Evolutionary conservation across 2,113 vertebrate genomes (phyloP).

Genomic region (Spilogale gracilis): DNA sequence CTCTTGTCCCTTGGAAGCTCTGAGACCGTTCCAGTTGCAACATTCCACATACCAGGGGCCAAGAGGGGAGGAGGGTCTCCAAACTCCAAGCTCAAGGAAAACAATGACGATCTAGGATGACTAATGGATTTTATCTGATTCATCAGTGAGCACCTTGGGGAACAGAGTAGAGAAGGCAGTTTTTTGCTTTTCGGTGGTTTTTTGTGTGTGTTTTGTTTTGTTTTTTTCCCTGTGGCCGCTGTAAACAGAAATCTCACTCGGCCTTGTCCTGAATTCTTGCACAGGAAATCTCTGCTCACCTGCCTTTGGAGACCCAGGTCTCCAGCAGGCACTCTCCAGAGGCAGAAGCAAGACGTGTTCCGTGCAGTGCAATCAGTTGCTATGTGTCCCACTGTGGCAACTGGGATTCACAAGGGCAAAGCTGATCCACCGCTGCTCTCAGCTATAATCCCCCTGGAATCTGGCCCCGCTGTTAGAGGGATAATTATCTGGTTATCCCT

Average conservation of each 20-base stretch:
- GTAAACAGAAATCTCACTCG: conserved; percentile 75
- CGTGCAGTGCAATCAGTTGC: conserved; percentile 59
- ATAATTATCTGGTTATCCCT: conserved; percentile 89
- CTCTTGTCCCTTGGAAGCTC: neutral
- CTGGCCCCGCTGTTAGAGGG: conserved; percentile 86
- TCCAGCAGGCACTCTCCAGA: conserved; percentile 57
- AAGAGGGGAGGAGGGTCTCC: conserved; percentile 18
- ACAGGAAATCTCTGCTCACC: conserved; percentile 64
- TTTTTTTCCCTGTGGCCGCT: neutral
- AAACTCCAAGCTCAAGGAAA: conserved; percentile 63
- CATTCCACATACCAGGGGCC: neutral
- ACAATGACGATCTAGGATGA: conserved; percentile 13
- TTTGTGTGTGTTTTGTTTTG: neutral
- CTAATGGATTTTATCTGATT: neutral
- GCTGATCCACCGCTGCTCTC: conserved; percentile 62
- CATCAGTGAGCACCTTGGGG: conserved; percentile 29
- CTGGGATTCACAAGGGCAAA: conserved; percentile 39
- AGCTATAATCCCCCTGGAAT: conserved; percentile 77
- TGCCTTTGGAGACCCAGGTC: conserved; percentile 54
- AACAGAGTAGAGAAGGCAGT: conserved; percentile 52
- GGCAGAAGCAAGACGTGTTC: conserved; percentile 65
- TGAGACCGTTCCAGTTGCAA: neutral
- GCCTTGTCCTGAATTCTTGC: conserved; percentile 71
- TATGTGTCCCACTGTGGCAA: conserved; percentile 67
- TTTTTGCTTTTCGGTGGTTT: neutral